phyloP scores from a whole-genome alignment of 2,113 vertebrate genomes.

The Apodemus speciosus region DNA sequence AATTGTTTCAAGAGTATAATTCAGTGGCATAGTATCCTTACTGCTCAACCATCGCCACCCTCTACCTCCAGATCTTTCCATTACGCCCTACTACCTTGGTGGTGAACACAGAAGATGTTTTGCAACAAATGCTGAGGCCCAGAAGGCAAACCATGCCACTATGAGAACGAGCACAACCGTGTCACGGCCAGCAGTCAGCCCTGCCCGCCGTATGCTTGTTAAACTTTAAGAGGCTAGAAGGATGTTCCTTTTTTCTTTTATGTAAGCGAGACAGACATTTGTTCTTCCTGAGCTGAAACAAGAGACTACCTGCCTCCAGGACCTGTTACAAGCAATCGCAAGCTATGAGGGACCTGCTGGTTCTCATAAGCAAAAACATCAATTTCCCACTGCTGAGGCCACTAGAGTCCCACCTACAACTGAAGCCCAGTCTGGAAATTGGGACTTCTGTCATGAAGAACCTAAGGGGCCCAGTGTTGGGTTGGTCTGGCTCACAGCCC shows the following conservation, averaged over 20 bases:
- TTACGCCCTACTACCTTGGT: conserved; percentile 5
- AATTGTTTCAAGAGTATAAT: conserved; percentile 21
- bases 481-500: neutral
- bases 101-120: conserved; percentile 44
- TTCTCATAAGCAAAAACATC: conserved; percentile 1
- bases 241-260: neutral
- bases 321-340: conserved; percentile 14
- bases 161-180: neutral
- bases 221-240: neutral
- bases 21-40: neutral
- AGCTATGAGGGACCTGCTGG: neutral
- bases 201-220: neutral
- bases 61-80: neutral
- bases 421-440: neutral
- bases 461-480: neutral
- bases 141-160: neutral
- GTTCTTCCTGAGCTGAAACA: conserved; percentile 3
- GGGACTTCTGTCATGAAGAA: neutral
- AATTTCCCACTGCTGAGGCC: neutral
- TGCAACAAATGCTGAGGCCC: neutral
- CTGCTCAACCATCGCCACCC: neutral
- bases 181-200: neutral
- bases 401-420: neutral
- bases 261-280: neutral
- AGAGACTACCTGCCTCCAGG: neutral